These are phyloP conservation scores for Seriola dumerili DNA, from an alignment of 2,113 vertebrate species.

Conservation along the genomic window DNA sequence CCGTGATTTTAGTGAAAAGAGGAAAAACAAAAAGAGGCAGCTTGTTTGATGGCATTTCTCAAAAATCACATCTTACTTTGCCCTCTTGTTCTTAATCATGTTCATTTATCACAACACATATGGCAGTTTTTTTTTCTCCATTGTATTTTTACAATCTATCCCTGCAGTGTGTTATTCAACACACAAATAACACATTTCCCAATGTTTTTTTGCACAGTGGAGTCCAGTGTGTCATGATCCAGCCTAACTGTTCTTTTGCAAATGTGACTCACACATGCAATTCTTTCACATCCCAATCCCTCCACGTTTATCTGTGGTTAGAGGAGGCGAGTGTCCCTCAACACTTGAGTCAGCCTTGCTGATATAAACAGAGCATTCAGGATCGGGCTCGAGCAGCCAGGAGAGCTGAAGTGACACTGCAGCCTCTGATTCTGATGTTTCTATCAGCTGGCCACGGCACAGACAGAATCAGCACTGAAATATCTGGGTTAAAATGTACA, in stretches of 20 bases:
- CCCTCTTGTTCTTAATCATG: constrained; percentile 15
- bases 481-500: constrained; percentile 59
- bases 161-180: neutral
- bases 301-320: constrained; percentile 42
- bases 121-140: neutral
- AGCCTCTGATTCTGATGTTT: constrained; percentile 21
- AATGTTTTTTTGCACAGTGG: constrained; percentile 39
- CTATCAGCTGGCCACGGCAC: constrained; percentile 14
- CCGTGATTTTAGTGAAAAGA: constrained; percentile 42
- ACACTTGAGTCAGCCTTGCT: constrained; percentile 48
- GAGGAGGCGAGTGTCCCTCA: constrained; percentile 42
- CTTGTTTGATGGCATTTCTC: constrained; percentile 9
- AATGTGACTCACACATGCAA: constrained; percentile 22
- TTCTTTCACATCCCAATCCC: constrained; percentile 18
- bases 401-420: neutral
- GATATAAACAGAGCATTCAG: constrained; percentile 43
- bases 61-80: constrained; percentile 18
- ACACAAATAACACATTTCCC: constrained; percentile 29
- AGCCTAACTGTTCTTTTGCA: constrained; percentile 8
- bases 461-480: constrained; percentile 24
- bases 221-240: constrained; percentile 11
- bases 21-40: constrained; percentile 41
- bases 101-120: constrained; percentile 25
- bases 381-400: constrained; percentile 13
- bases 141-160: constrained; percentile 27